These are phyloP conservation scores for Cephus pygmeus DNA, from an alignment of 2,888 invertebrate genomes.

Conservation along the genomic window DNA sequence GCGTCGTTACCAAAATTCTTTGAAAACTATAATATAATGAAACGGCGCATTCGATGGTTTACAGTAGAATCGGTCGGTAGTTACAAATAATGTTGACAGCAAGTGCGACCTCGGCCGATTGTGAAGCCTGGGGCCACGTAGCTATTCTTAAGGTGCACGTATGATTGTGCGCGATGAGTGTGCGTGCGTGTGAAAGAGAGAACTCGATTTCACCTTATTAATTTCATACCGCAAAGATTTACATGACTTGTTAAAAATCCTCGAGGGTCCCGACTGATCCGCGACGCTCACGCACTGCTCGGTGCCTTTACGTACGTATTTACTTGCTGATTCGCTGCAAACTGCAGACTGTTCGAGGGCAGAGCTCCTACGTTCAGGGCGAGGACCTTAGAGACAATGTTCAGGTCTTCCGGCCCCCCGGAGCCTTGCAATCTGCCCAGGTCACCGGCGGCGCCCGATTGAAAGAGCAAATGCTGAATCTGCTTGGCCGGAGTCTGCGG, in stretches of 20 bases:
- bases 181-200: constrained; percentile 25
- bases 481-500: constrained; percentile 69
- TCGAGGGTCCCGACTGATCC: neutral
- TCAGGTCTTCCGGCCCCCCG: constrained; percentile 78
- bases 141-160: neutral
- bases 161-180: neutral
- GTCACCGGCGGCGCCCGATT: constrained; percentile 73
- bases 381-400: constrained; percentile 83
- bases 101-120: neutral
- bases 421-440: constrained; percentile 57
- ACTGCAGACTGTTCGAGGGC: constrained; percentile 51
- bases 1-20: neutral
- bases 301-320: constrained; percentile 22
- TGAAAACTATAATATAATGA: too few species aligned
- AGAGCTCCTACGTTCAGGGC: constrained; percentile 82
- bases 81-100: neutral
- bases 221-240: constrained; percentile 42
- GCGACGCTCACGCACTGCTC: constrained; percentile 31
- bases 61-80: neutral
- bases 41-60: neutral
- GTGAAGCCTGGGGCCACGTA: neutral
- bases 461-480: constrained; percentile 74
- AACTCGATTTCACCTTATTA: constrained; percentile 48
- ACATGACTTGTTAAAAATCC: constrained; percentile 38
- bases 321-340: constrained; percentile 24